phyloP scores from a whole-genome alignment of 1,140 invertebrate species.

The Amphibalanus amphitrite region DNA sequence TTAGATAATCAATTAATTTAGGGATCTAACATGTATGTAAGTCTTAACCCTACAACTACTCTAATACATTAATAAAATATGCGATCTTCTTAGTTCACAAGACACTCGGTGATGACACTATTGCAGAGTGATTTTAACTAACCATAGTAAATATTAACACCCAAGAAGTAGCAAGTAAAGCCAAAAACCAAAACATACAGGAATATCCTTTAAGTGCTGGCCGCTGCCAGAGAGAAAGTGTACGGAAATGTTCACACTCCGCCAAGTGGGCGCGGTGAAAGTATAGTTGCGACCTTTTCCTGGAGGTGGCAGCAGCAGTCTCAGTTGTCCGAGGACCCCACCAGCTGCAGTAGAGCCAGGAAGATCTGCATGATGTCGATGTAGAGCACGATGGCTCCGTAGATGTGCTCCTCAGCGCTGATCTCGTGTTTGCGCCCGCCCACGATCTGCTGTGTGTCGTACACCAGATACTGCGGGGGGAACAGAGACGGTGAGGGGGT shows the following conservation, averaged over 20 bases:
- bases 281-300: constrained; percentile 6
- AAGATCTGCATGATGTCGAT: constrained; percentile 47
- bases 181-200: too few species aligned
- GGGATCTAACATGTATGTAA: too few species aligned
- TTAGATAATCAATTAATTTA: too few species aligned
- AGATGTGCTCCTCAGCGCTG: constrained; percentile 43
- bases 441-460: constrained; percentile 47
- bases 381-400: constrained; percentile 41
- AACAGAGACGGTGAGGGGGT: constrained; percentile 15
- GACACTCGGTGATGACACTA: too few species aligned
- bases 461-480: constrained; percentile 39
- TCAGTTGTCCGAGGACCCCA: constrained; percentile 23
- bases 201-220: too few species aligned
- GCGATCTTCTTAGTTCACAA: too few species aligned
- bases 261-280: not conserved
- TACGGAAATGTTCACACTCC: not conserved
- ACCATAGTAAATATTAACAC: too few species aligned
- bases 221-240: not conserved
- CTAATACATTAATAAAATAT: too few species aligned
- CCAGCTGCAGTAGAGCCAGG: constrained; percentile 36
- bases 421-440: constrained; percentile 43
- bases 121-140: too few species aligned
- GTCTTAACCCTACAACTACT: too few species aligned
- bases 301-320: not conserved
- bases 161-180: too few species aligned